A percentile compares a stretch with the other conserved stretches of the same genome.
Conservation (phyloP, 2,888 invertebrate genomes). For the Gryllus longicercus region DNA sequence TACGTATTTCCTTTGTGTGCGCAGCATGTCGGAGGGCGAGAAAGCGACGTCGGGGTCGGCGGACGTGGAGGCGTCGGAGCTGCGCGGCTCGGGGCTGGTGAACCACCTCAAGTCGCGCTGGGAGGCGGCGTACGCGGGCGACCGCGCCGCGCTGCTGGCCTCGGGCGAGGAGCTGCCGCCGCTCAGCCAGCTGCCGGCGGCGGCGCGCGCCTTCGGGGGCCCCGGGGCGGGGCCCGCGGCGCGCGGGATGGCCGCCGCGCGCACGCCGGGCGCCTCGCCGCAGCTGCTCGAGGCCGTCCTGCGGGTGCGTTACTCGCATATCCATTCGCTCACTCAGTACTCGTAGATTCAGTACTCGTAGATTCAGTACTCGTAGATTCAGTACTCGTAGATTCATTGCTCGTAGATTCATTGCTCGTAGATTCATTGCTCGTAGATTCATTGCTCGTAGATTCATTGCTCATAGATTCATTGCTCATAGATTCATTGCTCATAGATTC, state of each 20-base stretch:
- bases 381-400: too few species aligned
- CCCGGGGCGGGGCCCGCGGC: neutral
- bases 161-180: neutral
- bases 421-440: too few species aligned
- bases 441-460: too few species aligned
- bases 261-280: neutral
- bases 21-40: too few species aligned
- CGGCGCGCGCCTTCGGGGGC: neutral
- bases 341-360: too few species aligned
- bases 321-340: too few species aligned
- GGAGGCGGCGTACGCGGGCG: neutral
- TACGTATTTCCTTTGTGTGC: too few species aligned
- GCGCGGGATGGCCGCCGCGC: too few species aligned
- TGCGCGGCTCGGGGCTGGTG: neutral
- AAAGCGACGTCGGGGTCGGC: neutral
- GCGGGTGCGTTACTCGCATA: neutral
- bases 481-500: too few species aligned
- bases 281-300: neutral
- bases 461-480: too few species aligned
- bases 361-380: too few species aligned
- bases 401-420: too few species aligned
- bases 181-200: neutral
- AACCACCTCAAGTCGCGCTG: neutral
- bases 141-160: neutral
- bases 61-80: neutral